These are phyloP conservation scores for Myotis vivesi DNA, from an alignment of 2,797 vertebrate genomes.

Conservation along the genomic window DNA sequence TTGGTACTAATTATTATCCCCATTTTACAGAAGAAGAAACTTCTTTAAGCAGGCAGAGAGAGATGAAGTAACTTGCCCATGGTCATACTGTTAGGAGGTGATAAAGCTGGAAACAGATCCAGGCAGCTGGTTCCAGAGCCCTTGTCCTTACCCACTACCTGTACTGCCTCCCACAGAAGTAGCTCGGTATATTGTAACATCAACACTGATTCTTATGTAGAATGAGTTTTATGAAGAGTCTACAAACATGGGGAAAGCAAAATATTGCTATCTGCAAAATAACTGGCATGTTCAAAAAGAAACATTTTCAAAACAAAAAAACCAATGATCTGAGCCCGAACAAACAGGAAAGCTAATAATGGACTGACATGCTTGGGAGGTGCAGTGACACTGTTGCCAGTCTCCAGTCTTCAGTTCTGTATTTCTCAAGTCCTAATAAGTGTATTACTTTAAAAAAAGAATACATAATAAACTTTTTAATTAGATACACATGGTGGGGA, in stretches of 20 bases:
- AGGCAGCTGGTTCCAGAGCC: not conserved
- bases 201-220: not conserved
- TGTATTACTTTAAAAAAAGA: not conserved
- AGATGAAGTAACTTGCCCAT: not conserved
- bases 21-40: not conserved
- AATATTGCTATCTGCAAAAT: not conserved
- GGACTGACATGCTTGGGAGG: not conserved
- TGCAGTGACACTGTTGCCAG: too few relatives aligned
- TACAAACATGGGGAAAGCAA: not conserved
- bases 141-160: accelerated
- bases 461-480: not conserved
- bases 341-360: not conserved
- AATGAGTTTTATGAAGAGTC: not conserved
- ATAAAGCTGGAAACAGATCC: not conserved
- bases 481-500: not conserved
- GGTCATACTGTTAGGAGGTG: not conserved
- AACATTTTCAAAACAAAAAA: not conserved
- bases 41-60: not conserved
- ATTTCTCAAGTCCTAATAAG: not conserved
- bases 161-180: not conserved
- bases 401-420: not conserved
- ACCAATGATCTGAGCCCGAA: not conserved
- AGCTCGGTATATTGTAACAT: not conserved
- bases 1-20: not conserved
- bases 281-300: not conserved